These are phyloP conservation scores for Fistularia tabacaria DNA, from an alignment of 2,797 vertebrate species.

Conservation along the genomic window DNA sequence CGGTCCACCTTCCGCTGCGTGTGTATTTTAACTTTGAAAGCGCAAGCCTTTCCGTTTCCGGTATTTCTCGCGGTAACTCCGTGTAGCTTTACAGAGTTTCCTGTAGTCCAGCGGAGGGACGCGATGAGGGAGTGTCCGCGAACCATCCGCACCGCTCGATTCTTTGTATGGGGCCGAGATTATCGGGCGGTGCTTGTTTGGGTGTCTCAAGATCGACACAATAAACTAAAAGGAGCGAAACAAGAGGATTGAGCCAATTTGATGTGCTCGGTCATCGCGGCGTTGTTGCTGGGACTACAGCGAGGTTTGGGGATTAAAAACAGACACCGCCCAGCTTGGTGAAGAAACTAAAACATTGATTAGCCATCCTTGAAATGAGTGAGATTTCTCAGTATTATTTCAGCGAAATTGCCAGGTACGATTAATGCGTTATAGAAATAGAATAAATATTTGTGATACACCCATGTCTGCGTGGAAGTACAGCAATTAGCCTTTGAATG, in stretches of 20 bases:
- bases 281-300: neutral
- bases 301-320: neutral
- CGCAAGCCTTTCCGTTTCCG: neutral
- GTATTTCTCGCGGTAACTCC: neutral
- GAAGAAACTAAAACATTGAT: neutral
- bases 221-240: neutral
- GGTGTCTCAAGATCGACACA: neutral
- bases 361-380: neutral
- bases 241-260: neutral
- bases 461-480: too few species aligned
- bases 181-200: constrained; percentile 30
- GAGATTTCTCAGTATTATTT: too few species aligned
- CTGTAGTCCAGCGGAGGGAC: constrained; percentile 39
- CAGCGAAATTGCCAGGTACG: too few species aligned
- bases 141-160: constrained; percentile 1
- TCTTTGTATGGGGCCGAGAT: neutral
- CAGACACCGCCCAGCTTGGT: neutral
- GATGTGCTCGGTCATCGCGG: too few species aligned
- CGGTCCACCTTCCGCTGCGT: too few species aligned
- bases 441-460: too few species aligned
- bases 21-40: constrained; percentile 31
- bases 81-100: constrained; percentile 18
- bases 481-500: too few species aligned
- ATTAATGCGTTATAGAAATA: too few species aligned
- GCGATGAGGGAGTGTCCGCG: constrained; percentile 50